Base-by-base conservation (phyloP, 1,140 invertebrate genomes). In the Zaprionus capensis region DNA sequence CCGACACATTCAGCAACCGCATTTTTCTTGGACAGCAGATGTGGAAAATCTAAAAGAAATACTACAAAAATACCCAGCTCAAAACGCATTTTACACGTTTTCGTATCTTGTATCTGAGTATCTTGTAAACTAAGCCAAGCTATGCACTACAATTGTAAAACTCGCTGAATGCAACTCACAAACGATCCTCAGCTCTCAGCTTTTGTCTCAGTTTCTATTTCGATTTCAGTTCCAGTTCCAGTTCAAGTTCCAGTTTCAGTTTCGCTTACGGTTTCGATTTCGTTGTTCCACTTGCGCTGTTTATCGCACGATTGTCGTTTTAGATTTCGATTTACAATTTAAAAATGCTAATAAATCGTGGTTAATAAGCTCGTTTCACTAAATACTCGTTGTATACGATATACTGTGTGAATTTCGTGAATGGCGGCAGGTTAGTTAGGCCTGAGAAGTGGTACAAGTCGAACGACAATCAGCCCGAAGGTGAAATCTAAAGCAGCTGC, bases 271-370 rank as follows among this genome's bases (percentile, higher is more conserved):
- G 34, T 55, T 80, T 57, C 72, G 51, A 62, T 63, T 70, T 65
- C 69, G 68, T 22, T 69, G 66, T 78, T 80, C 73, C 67, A 81
- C 73, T 81, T 71, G 56, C 31, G 58, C 46, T 41, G 41, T 71
- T 71, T 65, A 76, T 80, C 64, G 53, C 57, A 41, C 78, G 84
- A 80, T 88, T 84, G 83, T 81, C 81, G 84, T 69, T 84, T 76
- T 81, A 75, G 83, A 87, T 87, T 87, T 85, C 77, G 63, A 83
- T 80, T 83, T 85, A 61, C 62, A 78, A 85, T 81, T 85, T 76
- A 34, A 71, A 82, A 78, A 79, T 73, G 71, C 62, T 73, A 85
- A 83, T 79, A 85, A 79, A 85, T 81, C 74, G 80, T 67, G 26
- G 61, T 70, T 73, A 84, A 80, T 83, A 83, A 83, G 81, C 70